Percentiles rank a stretch among this genome's conserved stretches.
Conservation (phyloP, 2,888 invertebrate genomes). For the Sceliomorpha sp. region DNA sequence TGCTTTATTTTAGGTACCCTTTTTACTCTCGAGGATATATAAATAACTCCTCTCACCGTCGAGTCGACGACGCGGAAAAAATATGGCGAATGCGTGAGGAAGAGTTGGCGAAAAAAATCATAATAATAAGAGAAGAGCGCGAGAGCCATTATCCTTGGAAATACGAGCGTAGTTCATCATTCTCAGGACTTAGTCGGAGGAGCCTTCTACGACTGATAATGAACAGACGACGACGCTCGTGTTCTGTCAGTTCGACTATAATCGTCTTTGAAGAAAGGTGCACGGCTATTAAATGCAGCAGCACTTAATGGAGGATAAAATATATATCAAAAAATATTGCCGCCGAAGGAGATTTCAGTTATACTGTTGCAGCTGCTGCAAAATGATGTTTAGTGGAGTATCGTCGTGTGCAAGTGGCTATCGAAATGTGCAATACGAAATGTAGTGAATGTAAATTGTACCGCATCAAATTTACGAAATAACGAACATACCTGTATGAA, state of each 20-base stretch:
- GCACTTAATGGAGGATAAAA: constrained; percentile 10
- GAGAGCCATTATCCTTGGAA: constrained; percentile 66
- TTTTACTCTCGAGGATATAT: too few relatives aligned
- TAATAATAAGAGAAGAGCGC: constrained; percentile 56
- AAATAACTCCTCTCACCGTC: too few relatives aligned
- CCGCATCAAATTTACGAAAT: too few relatives aligned
- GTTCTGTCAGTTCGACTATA: constrained; percentile 33
- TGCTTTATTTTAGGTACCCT: too few relatives aligned
- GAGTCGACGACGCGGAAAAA: neutral
- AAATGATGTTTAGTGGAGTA: too few relatives aligned
- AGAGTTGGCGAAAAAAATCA: constrained; percentile 29
- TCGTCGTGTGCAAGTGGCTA: too few relatives aligned
- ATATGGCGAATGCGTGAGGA: constrained; percentile 16
- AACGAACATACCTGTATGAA: too few relatives aligned
- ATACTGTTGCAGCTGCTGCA: too few relatives aligned
- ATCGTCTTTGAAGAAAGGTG: constrained; percentile 42
- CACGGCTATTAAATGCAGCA: constrained; percentile 32
- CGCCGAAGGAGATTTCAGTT: too few relatives aligned
- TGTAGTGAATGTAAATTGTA: too few relatives aligned
- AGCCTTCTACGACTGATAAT: constrained; percentile 40
- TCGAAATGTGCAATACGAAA: too few relatives aligned
- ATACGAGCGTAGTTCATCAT: constrained; percentile 66
- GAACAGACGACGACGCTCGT: constrained; percentile 44
- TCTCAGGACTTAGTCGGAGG: constrained; percentile 54
- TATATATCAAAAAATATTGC: constrained; percentile 18